Conservation (phyloP, 2,888 invertebrate species). For the Dimorphilus gyrociliatus region DNA sequence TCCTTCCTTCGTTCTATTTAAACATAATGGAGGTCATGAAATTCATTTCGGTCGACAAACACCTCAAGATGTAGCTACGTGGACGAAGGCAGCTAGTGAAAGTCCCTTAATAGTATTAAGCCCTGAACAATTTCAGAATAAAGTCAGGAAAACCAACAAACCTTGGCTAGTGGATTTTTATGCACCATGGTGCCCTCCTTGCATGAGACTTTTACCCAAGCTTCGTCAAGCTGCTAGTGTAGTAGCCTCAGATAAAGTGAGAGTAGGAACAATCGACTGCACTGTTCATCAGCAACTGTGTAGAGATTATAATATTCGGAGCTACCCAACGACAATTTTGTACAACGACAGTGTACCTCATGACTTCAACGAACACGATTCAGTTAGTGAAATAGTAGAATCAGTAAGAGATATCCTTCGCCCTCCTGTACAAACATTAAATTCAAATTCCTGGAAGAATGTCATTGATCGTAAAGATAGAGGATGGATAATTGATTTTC, state of each 20-base stretch:
- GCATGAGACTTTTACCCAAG: constrained; percentile 51
- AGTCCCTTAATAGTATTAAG: constrained; percentile 36
- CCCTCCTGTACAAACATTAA: constrained; percentile 46
- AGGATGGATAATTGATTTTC: constrained; percentile 55
- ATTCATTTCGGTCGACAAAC: constrained; percentile 44
- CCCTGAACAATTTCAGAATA: constrained; percentile 43
- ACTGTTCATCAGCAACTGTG: constrained; percentile 48
- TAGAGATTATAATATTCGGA: constrained; percentile 43
- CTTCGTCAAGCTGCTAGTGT: constrained; percentile 47
- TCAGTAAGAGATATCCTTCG: constrained; percentile 45
- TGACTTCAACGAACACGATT: constrained; percentile 47
- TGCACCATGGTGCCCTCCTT: constrained; percentile 63
- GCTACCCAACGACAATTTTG: constrained; percentile 54
- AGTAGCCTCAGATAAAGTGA: constrained; percentile 23
- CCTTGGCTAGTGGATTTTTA: constrained; percentile 58
- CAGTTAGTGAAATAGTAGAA: constrained; percentile 46
- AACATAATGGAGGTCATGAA: constrained; percentile 58
- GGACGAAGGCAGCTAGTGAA: constrained; percentile 46
- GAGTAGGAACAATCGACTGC: constrained; percentile 53
- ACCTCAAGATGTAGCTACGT: constrained; percentile 43
- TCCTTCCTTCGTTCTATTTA: constrained; percentile 57
- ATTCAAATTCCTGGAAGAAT: constrained; percentile 42
- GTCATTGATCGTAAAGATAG: constrained; percentile 44
- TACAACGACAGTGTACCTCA: constrained; percentile 46
- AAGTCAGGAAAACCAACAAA: constrained; percentile 21